These are phyloP conservation scores for Folsomia candida DNA, from an alignment of 2,888 invertebrate genomes.

Conservation along the genomic window DNA sequence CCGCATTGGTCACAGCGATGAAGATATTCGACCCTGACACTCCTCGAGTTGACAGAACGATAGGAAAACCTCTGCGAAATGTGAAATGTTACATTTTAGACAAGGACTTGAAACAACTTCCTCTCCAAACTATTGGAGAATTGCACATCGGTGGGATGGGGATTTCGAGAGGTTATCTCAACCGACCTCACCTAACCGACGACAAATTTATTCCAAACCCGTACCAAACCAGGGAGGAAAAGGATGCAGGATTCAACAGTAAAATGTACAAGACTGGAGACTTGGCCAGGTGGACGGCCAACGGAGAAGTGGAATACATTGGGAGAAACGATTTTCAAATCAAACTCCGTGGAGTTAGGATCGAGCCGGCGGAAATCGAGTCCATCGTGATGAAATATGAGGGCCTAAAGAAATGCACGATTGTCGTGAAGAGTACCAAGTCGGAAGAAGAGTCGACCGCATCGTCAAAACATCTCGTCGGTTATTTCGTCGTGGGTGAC, in stretches of 20 bases:
- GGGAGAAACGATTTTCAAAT: too few species aligned
- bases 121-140: constrained; percentile 75
- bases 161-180: constrained; percentile 74
- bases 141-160: constrained; percentile 77
- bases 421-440: too few species aligned
- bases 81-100: constrained; percentile 77
- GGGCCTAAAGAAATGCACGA: too few species aligned
- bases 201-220: constrained; percentile 14
- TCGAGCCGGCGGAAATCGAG: constrained; percentile 81
- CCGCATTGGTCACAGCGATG: constrained; percentile 12
- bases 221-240: not conserved
- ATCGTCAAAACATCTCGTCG: too few species aligned
- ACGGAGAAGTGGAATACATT: too few species aligned
- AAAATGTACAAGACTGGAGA: constrained; percentile 22
- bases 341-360: constrained; percentile 80
- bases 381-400: constrained; percentile 64
- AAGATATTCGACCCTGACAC: constrained; percentile 6
- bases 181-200: constrained; percentile 4
- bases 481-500: constrained; percentile 34
- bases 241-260: not conserved
- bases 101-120: constrained; percentile 68
- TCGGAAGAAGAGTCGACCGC: too few species aligned
- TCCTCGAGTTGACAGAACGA: not conserved
- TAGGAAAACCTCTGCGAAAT: constrained; percentile 68
- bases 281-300: constrained; percentile 3